Evolutionary conservation across 2,797 vertebrate species (phyloP), one percentile per base, ranked within the genome.

Genomic region (Bucorvus abyssinicus): DNA sequence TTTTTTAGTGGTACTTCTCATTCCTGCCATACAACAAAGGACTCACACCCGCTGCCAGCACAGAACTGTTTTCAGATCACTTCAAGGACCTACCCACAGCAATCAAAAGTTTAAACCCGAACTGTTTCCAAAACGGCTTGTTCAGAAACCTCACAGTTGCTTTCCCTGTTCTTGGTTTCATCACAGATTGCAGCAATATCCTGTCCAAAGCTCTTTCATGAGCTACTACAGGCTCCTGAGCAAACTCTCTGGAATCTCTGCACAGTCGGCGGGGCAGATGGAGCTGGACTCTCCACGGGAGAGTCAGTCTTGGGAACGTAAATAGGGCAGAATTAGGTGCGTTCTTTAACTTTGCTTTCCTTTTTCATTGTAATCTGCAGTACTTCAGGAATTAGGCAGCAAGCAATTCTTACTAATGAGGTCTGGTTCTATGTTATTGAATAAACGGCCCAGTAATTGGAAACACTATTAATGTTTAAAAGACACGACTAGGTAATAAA

Each of bases 41-140:
- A 15, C 53, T 64, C 9, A 6, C 50, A 16, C 6, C 0, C 7
- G 47, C 1, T 53, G n/a, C 36, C 2, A 69, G 29, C 0, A 1
- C 29, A 69, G 2, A 45, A 63, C 21, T 61, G 29, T 81, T 93
- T 93, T 84, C 70, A 57, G 50, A 68, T 67, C 63, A 27, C 42
- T 79, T 56, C n/a, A 42, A 36, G 45, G 27, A 38, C 20, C 79
- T 81, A 38, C 38, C 52, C 50, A 2, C 3, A 44, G 34, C 38
- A 20, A 68, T 24, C 34, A 6, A 38, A 63, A 67, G 20, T 32
- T 60, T 19, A 83, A 56, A 77, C 12, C 9, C 1, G 2, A 93
- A 87, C 21, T 9, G 16, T 86, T 84, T 78, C 59, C 40, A 13
- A 3, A 34, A 74, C 15, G 60, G 42, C 65, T 81, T 2, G 11